Base-by-base conservation (phyloP, 1,140 invertebrate species). In the Drosophila willistoni region DNA sequence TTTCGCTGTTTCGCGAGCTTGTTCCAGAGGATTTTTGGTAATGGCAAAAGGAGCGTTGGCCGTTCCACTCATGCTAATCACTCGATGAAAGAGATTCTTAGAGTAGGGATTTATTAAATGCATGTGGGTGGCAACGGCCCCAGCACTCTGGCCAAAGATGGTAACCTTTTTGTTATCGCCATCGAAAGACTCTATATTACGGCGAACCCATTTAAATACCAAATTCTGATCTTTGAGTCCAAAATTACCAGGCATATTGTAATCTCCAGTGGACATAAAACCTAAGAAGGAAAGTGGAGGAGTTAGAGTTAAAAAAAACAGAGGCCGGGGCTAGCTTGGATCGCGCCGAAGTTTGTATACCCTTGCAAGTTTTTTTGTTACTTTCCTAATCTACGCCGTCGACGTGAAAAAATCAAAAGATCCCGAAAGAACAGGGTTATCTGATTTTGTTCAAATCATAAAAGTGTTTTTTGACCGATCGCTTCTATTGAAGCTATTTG, bases 11-110 rank as follows among this genome's bases (percentile, higher is more conserved):
- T 56, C 13, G 12, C 68, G 64, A 51, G 93, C 93, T 22, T 92
- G 82, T 22, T 87, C 57, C 14, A 94, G 89, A 5, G 93, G 90
- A 33, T 92, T 83, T 25, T 93, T 83, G n/a, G 81, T 84, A 14
- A 94, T 91, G 2, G 94, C 93, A 93, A 94, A 95, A 2, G 93
- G 91, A 74, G 93, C 93, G 19, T 94, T 84, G 17, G 94, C 94
- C 5, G 93, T 94, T n/a, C 95, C 95, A 81, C 94, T 94, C 91
- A 94, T 91, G 22, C 93, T 89, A 29, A 94, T 94, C 0, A 85
- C 93, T 54, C 87, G 81, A 14, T 93, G 92, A 79, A 94, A 95
- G 0, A 94, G 73, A 13, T 71, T 92, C 76, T 64, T 68, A n/a
- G 93, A 92, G 7, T 81, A 68, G 14, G 87, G 77, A 13, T 92